These are phyloP conservation scores for Abscondita cerata DNA, from an alignment of 2,888 invertebrate species.

Conservation along the genomic window DNA sequence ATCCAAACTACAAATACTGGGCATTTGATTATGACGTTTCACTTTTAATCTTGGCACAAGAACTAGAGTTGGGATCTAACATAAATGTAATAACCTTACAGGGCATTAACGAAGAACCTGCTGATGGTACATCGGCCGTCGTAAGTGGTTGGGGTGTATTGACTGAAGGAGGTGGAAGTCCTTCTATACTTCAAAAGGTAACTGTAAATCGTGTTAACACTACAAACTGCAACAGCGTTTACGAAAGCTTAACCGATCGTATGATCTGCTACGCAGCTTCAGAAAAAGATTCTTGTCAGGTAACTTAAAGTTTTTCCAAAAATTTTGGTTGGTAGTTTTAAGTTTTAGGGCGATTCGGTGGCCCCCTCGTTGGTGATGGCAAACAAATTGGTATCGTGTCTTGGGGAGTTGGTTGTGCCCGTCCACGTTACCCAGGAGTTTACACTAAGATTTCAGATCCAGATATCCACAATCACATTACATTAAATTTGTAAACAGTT, in stretches of 20 bases:
- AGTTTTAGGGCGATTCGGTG: conserved; percentile 21
- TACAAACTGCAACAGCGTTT: conserved; percentile 7
- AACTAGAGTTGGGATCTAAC: not conserved
- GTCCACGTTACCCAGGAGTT: conserved; percentile 9
- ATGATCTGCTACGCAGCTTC: conserved; percentile 18
- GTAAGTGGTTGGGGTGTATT: conserved; percentile 15
- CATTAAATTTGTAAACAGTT: too few relatives aligned
- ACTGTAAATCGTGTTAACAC: conserved; percentile 8
- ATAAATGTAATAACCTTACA: not conserved
- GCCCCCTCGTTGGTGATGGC: not conserved
- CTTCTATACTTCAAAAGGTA: conserved; percentile 12
- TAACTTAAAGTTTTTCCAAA: not conserved
- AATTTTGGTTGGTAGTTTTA: not conserved
- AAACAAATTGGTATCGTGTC: conserved; percentile 15
- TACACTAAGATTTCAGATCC: not conserved
- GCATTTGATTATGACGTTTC: conserved; percentile 17
- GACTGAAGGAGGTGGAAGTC: conserved; percentile 4
- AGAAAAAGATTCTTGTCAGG: conserved; percentile 17
- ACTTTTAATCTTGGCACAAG: not conserved
- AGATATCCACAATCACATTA: too few relatives aligned
- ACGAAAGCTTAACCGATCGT: conserved; percentile 3
- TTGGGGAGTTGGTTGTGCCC: conserved; percentile 13
- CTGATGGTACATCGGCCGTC: conserved; percentile 8
- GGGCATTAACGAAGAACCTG: not conserved
- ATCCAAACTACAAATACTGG: conserved; percentile 1